These are phyloP conservation scores for Lasius fuliginosus DNA, from an alignment of 2,888 invertebrate species.

Conservation along the genomic window DNA sequence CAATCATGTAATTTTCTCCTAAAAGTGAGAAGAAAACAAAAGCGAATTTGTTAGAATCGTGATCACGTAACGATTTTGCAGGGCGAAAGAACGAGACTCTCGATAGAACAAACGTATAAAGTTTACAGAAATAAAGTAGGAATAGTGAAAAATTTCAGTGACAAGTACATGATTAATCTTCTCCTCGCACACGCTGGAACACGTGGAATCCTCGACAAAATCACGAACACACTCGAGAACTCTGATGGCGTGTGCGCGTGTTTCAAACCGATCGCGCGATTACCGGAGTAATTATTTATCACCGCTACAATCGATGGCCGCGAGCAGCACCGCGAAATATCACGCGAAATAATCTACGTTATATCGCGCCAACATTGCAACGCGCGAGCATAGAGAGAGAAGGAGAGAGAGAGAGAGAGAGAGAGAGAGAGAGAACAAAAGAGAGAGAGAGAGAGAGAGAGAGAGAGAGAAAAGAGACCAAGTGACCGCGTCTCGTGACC, in stretches of 20 bases:
- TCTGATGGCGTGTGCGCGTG: slow-evolving; percentile 22
- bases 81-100: not conserved
- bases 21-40: not conserved
- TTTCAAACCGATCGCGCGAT: slow-evolving; percentile 64
- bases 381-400: not conserved
- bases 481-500: slow-evolving; percentile 51
- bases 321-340: slow-evolving; percentile 61
- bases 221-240: slow-evolving; percentile 26
- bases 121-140: slow-evolving; percentile 19
- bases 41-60: not conserved
- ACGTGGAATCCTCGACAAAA: slow-evolving; percentile 37
- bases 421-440: slow-evolving; percentile 28
- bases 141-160: slow-evolving; percentile 36
- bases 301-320: slow-evolving; percentile 60
- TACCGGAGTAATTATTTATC: slow-evolving; percentile 71
- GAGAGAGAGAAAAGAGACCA: slow-evolving; percentile 40
- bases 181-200: slow-evolving; percentile 1
- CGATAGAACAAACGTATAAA: slow-evolving; percentile 17
- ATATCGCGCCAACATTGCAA: slow-evolving; percentile 37
- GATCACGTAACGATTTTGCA: slow-evolving; percentile 15
- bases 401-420: slow-evolving; percentile 34
- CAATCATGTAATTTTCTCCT: not conserved
- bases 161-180: slow-evolving; percentile 40
- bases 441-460: slow-evolving; percentile 14
- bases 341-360: slow-evolving; percentile 57